Evolutionary conservation across 2,797 vertebrate genomes (phyloP), one percentile per base, ranked within the genome.

Genomic region (Chloroceryle amazona): DNA sequence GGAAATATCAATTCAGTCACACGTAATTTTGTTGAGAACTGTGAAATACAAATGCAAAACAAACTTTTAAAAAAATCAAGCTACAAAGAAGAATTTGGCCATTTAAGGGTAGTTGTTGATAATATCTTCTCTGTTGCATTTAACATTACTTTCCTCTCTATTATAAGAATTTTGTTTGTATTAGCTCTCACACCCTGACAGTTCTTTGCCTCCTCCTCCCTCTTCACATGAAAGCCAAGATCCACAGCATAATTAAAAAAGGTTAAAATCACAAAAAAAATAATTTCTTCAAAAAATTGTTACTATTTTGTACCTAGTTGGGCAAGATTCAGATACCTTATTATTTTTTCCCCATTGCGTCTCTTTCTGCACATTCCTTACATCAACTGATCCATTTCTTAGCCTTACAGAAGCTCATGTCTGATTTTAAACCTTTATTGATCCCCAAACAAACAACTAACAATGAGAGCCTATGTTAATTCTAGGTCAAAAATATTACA

Each of bases 1-100:
- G 41, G 17, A 88, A 85, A 44, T 54, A 75, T 6, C 63, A 92
- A 73, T 63, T 80, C 62, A 55, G 61, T 90, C 65, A 70, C 55
- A 73, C 46, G 74, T 78, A 84, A 70, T 93, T 90, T 87, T 83
- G 35, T 11, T 86, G 67, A 89, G 58, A 93, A 84, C 71, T 57
- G 41, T 70, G 84, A 94, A 88, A 86, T 74, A 9, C 21, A 91
- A 88, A 93, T 49, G 44, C 19, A 90, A 94, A 94, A 60, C 26
- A 92, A 86, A 74, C 15, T 49, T 4, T 20, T 54, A 49, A 37
- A 58, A 37, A 66, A 47, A n/a, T 44, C 33, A 73, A 62, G 65
- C 33, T 42, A 70, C 20, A 80, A 75, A 81, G 47, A 63, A 78
- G 9, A 9, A 83, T 65, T 60, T 61, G 21, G 29, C 17, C 33